Evolutionary conservation across 2,888 invertebrate genomes (phyloP).

Genomic region (Entomobrya multifasciata): DNA sequence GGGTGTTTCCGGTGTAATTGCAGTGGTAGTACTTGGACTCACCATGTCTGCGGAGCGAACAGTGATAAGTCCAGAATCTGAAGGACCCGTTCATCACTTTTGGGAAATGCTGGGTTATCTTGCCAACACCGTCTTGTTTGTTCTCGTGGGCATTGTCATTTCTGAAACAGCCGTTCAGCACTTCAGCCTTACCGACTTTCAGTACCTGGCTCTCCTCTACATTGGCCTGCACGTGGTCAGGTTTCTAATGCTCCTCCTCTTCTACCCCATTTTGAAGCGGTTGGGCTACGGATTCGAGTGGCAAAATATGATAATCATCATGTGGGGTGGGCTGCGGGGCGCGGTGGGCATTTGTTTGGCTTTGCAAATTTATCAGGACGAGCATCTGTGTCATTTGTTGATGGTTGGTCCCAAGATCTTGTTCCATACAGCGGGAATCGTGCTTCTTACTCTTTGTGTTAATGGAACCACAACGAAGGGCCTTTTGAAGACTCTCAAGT

Average conservation of each 20-base stretch:
- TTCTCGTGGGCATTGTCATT: slow-evolving; percentile 85
- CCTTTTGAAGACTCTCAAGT: slow-evolving; percentile 83
- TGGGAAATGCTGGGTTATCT: slow-evolving; percentile 82
- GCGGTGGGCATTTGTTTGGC: slow-evolving; percentile 85
- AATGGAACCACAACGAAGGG: slow-evolving; percentile 84
- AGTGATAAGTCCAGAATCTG: slow-evolving; percentile 82
- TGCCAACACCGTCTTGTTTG: slow-evolving; percentile 85
- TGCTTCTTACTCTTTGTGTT: slow-evolving; percentile 84
- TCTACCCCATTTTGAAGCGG: slow-evolving; percentile 83
- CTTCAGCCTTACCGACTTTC: slow-evolving; percentile 82
- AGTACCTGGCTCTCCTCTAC: slow-evolving; percentile 83
- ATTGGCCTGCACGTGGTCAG: slow-evolving; percentile 81
- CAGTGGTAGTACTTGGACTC: slow-evolving; percentile 82
- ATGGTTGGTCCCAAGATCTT: slow-evolving; percentile 80
- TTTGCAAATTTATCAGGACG: slow-evolving; percentile 83
- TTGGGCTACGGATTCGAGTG: slow-evolving; percentile 85
- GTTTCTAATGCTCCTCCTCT: slow-evolving; percentile 82
- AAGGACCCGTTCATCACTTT: slow-evolving; percentile 82
- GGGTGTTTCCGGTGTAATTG: slow-evolving; percentile 82
- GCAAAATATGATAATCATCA: slow-evolving; percentile 84
- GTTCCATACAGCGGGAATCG: slow-evolving; percentile 84
- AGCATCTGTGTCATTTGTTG: slow-evolving; percentile 79
- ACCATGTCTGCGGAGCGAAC: slow-evolving; percentile 81
- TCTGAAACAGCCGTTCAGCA: slow-evolving; percentile 83
- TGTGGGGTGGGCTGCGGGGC: slow-evolving; percentile 83